Evolutionary conservation across 1,140 invertebrate genomes (phyloP).

Genomic region (Akabosia matsudoensis): DNA sequence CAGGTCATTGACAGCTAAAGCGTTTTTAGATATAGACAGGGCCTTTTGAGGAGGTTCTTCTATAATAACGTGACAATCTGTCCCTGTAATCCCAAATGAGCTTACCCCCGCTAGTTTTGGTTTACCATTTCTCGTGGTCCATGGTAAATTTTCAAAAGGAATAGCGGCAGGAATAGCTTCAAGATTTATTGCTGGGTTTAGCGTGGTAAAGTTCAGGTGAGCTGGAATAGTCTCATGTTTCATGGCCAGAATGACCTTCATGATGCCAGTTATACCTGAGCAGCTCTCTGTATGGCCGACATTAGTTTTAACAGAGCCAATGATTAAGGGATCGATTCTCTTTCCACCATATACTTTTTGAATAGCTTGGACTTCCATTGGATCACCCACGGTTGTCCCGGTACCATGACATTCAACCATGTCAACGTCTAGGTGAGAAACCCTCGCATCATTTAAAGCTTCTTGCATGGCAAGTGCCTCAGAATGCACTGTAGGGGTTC

Average conservation of each 20-base stretch:
- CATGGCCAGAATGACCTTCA: slow-evolving; percentile 12
- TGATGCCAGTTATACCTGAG: slow-evolving; percentile 15
- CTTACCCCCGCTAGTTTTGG: slow-evolving; percentile 10
- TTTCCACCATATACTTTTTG: neutral
- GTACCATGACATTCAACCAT: slow-evolving; percentile 7
- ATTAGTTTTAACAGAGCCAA: slow-evolving; percentile 11
- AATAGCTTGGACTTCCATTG: slow-evolving; percentile 10
- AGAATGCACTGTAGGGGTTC: neutral
- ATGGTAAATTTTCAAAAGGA: neutral
- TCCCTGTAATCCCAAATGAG: slow-evolving; percentile 38
- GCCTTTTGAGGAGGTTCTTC: slow-evolving; percentile 22
- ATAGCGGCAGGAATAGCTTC: neutral
- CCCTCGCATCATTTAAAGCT: neutral
- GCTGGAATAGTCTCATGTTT: neutral
- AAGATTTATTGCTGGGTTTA: neutral
- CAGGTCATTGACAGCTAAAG: neutral
- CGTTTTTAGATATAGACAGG: neutral
- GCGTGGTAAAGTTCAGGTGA: neutral
- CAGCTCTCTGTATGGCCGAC: slow-evolving; percentile 13
- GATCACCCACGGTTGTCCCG: slow-evolving; percentile 1
- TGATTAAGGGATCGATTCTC: neutral
- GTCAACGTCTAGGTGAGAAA: neutral
- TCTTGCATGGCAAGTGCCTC: neutral
- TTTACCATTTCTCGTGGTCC: neutral
- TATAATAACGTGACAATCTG: slow-evolving; percentile 36